A percentile compares a stretch with the other conserved stretches of the same genome.
phyloP scores from a whole-genome alignment of 2,113 vertebrate species.

The Nymphicus hollandicus region DNA sequence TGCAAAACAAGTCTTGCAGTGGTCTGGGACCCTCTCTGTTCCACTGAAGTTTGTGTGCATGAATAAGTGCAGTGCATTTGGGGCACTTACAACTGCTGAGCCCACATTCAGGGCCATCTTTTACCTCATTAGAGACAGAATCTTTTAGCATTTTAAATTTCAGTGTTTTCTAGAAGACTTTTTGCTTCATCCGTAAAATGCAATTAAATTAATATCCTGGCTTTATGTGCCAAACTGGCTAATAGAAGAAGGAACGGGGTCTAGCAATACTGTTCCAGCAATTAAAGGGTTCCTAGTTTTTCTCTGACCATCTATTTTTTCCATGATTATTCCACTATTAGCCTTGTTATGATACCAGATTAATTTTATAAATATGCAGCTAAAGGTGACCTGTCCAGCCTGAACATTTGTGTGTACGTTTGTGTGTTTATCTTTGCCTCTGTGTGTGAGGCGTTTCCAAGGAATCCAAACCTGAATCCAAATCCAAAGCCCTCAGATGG shows the following conservation, averaged over 20 bases:
- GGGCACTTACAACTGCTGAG: background rate
- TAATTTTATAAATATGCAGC: background rate
- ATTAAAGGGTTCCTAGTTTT: background rate
- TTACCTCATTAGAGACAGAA: background rate
- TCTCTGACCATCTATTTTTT: background rate
- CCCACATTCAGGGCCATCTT: background rate
- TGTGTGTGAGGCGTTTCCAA: constrained; percentile 13
- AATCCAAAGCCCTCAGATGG: constrained; percentile 36
- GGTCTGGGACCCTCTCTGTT: background rate
- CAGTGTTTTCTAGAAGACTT: background rate
- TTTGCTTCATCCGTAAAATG: background rate
- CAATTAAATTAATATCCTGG: background rate
- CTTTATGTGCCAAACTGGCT: background rate
- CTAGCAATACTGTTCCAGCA: background rate
- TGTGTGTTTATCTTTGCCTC: constrained; percentile 7
- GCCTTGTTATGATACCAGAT: background rate
- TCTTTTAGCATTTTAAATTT: background rate
- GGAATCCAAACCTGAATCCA: constrained; percentile 21
- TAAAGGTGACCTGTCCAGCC: background rate
- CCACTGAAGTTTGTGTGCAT: background rate
- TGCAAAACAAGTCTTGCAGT: background rate
- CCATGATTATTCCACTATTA: background rate
- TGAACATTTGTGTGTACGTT: background rate
- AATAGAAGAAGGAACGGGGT: background rate
- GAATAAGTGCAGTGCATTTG: background rate